Conservation (phyloP, 2,797 vertebrate species). For the Eutrigla gurnardus region DNA sequence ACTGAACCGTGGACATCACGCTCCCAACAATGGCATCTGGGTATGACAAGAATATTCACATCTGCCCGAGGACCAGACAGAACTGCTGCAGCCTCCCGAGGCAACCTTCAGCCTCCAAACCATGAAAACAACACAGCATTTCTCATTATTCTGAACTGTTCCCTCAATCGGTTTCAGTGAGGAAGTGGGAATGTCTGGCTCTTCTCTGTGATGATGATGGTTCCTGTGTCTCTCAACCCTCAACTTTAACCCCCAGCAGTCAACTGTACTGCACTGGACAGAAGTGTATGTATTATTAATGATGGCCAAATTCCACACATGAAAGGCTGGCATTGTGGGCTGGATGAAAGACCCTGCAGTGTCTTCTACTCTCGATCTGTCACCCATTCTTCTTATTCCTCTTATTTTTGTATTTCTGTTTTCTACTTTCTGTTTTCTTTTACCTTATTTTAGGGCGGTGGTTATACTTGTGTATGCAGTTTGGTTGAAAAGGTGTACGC, state of each 20-base stretch:
- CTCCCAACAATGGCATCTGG: constrained; percentile 36
- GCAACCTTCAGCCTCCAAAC: constrained; percentile 28
- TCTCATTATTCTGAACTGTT: constrained; percentile 39
- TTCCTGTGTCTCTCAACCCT: constrained; percentile 54
- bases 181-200: constrained; percentile 64
- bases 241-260: constrained; percentile 72
- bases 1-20: constrained; percentile 26
- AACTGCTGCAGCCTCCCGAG: constrained; percentile 28
- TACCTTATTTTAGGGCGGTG: constrained; percentile 15
- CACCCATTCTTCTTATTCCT: constrained; percentile 13
- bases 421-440: constrained; percentile 19
- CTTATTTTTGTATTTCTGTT: constrained; percentile 37
- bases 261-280: constrained; percentile 57
- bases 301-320: constrained; percentile 81
- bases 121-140: constrained; percentile 24
- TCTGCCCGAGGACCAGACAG: constrained; percentile 42
- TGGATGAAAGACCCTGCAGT: constrained; percentile 74
- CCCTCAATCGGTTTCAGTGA: constrained; percentile 40
- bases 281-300: constrained; percentile 84
- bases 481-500: constrained; percentile 19
- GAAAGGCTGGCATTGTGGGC: constrained; percentile 82
- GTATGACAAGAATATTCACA: constrained; percentile 52
- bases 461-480: constrained; percentile 13
- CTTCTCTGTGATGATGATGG: constrained; percentile 47
- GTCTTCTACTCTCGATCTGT: constrained; percentile 46